Evolutionary conservation across 2,113 vertebrate species (phyloP).

Genomic region (Mionectes macconnelli): DNA sequence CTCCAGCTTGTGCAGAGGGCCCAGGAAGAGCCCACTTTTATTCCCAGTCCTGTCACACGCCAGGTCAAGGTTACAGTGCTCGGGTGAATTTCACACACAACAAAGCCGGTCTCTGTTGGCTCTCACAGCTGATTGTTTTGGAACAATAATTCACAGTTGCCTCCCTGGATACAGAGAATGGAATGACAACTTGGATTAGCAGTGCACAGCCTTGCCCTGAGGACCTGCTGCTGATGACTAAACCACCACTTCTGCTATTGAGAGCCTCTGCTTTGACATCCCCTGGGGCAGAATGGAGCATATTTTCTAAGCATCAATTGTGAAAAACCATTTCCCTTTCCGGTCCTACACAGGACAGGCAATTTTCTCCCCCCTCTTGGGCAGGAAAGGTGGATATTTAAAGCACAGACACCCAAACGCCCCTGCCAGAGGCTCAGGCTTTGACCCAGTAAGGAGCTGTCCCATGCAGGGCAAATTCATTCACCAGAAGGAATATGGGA

Average conservation of each 20-base stretch:
- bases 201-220: neutral
- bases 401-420: neutral
- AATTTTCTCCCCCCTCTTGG: neutral
- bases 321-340: neutral
- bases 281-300: accelerated
- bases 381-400: neutral
- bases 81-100: neutral
- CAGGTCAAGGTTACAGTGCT: neutral
- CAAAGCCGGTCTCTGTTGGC: neutral
- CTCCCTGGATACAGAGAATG: neutral
- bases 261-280: neutral
- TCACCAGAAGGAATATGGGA: neutral
- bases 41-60: neutral
- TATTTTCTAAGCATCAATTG: neutral
- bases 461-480: neutral
- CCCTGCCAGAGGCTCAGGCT: accelerated
- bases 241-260: neutral
- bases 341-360: neutral
- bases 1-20: neutral
- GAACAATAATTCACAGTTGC: neutral
- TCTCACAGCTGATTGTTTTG: neutral
- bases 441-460: neutral
- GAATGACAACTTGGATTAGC: neutral
- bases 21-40: neutral
- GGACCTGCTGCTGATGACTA: neutral